Base-by-base conservation (phyloP, 2,113 vertebrate species). In the Corythaixoides concolor region DNA sequence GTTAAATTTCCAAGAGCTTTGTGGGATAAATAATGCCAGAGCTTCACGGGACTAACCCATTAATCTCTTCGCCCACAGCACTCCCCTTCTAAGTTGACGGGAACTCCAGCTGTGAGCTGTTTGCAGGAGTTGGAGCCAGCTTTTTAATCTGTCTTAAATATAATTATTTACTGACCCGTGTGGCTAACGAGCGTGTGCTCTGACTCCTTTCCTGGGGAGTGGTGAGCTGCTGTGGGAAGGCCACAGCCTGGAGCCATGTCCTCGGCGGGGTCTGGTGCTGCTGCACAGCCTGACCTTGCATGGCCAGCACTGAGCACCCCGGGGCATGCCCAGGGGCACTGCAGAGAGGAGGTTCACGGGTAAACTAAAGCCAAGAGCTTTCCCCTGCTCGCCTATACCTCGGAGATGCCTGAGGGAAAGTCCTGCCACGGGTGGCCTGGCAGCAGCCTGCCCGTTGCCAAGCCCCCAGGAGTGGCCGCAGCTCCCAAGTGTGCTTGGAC, bases 381-480 rank as follows among this genome's bases (percentile, higher is more conserved):
- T 70, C 10, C 12, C 9, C 35, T 0, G 3, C 83, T 47, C 26
- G 3, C 30, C 47, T 9, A 32, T 22, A 70, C 69, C 0, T 1
- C 24, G 52, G 45, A 32, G 55, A 27, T 16, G 27, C 41, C 66
- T 22, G 89, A 69, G 72, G 81, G 87, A 8, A 11, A 60, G 26
- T 59, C 22, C 32, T 24, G 62, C 35, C 9, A 0, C 0, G 37
- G 59, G 60, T 6, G 63, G 49, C 27, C 27, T 2, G 2, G 49
- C 19, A 1, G 19, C 6, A 6, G 39, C n/a, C 45, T 6, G 47
- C 39, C 32, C 9, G 0, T 8, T 39, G 27, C 45, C 18, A 0
- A 0, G 58, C 9, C 22, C 43, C 28, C 12, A 6, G 33, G 28
- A 8, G 73, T 4, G 3, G 52, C 58, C 0, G 3, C 6, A 2